Base-by-base conservation (phyloP, 2,888 invertebrate genomes). In the Dascillus cervinus region DNA sequence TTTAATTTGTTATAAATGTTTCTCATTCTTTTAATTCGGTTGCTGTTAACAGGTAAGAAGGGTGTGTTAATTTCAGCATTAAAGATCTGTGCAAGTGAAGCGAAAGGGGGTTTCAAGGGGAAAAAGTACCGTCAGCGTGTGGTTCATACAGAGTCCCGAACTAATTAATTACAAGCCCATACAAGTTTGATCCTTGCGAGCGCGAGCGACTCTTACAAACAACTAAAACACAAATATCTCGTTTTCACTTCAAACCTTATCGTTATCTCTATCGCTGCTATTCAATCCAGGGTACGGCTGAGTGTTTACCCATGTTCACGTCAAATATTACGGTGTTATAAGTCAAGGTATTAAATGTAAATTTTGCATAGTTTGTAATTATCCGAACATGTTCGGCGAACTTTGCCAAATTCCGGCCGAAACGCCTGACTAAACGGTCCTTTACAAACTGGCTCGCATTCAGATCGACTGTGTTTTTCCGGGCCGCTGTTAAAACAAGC, bases 141-240 rank as follows among this genome's bases (percentile, higher is more conserved):
- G 37, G 40, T 37, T 37, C 37, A 34, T 28, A 34, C 37, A 34
- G 36, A 35, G 39, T 30, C 39, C 37, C 32, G 38, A 43, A 43
- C 43, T 43, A 46, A 46, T 46, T 46, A 46, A 43, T 46, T 46
- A 46, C 45, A 37, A 39, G 39, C 41, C n/a, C 39, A 41, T 41
- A 41, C 38, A 41, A 39, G 22, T 29, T 29, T 38, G 34, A 40
- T 40, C 40, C 37, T 22, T 25, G 27, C 28, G 30, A 32, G 29
- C 29, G 23, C 26, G 17, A 24, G 32, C 33, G 28, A 21, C n/a
- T n/a, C n/a, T n/a, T n/a, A n/a, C 12, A 22, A 33, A 29, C 32
- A 20, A 29, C 28, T 27, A 25, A 33, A 12, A 25, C 33, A n/a
- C 11, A 10, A 22, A 13, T 29, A 26, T 19, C 29, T 32, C 34